Percentiles rank a stretch among this genome's conserved stretches.
These are phyloP conservation scores for Sebastes hubbsi DNA, from an alignment of 2,797 vertebrate species.

Conservation along the genomic window DNA sequence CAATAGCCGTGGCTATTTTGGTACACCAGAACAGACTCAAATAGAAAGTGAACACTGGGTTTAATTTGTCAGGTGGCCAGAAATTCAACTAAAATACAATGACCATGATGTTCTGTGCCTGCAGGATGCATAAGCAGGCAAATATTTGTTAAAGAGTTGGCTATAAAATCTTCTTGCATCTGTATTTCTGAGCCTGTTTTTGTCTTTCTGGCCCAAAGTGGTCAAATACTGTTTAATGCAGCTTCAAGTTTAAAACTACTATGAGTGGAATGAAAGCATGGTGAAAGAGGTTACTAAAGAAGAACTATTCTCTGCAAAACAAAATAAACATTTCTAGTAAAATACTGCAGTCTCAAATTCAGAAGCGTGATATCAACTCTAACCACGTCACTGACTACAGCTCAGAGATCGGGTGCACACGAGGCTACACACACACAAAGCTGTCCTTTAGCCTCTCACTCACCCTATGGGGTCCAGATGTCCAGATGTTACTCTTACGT, in stretches of 20 bases:
- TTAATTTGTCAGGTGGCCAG: neutral
- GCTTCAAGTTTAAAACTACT: neutral
- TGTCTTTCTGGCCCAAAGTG: neutral
- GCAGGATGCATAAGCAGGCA: neutral
- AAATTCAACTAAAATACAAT: neutral
- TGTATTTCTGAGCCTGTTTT: neutral
- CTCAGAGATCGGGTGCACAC: too few species aligned
- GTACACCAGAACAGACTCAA: neutral
- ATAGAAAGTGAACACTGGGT: neutral
- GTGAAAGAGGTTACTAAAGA: neutral
- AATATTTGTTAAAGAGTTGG: too few species aligned
- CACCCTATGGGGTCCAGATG: neutral
- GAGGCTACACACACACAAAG: neutral
- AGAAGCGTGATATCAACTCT: neutral
- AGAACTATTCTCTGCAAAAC: neutral
- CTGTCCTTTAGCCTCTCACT: neutral
- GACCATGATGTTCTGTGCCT: too few species aligned
- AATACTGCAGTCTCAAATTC: neutral
- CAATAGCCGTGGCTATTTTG: too few species aligned
- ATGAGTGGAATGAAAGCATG: neutral
- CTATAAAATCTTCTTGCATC: neutral
- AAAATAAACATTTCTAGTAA: neutral
- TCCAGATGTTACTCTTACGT: slow-evolving; percentile 45
- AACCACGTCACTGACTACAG: neutral
- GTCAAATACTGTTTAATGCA: neutral